Evolutionary conservation across 2,113 vertebrate species (phyloP).

Genomic region (rat (Rattus norvegicus)): GRCr8 NC_086026.1:72233501-72234000

Average conservation of each 20-base stretch:
- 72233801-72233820: slow-evolving; percentile 85
- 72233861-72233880: slow-evolving; percentile 86
- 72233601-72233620: slow-evolving; percentile 99
- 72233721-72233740: slow-evolving; percentile 92
- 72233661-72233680: slow-evolving; percentile 98
- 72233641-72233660: slow-evolving; percentile 99
- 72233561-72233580: slow-evolving; percentile 93
- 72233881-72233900: slow-evolving; percentile 82
- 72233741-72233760: slow-evolving; percentile 91
- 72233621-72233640: slow-evolving; percentile 99
- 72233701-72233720: slow-evolving; percentile 95
- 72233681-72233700: slow-evolving; percentile 97
- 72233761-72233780: slow-evolving; percentile 97
- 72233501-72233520: neutral
- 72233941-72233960: slow-evolving; percentile 61
- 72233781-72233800: slow-evolving; percentile 90
- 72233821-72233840: slow-evolving; percentile 87
- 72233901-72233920: slow-evolving; percentile 81
- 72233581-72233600: slow-evolving; percentile 99
- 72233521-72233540: neutral
- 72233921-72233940: slow-evolving; percentile 70
- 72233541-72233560: slow-evolving; percentile 77
- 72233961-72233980: slow-evolving; percentile 81
- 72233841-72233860: slow-evolving; percentile 86
- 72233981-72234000: slow-evolving; percentile 79